Evolutionary conservation across 2,113 vertebrate species (phyloP), one percentile per base, ranked within the genome.

Genomic region (Ibidorhyncha struthersii): DNA sequence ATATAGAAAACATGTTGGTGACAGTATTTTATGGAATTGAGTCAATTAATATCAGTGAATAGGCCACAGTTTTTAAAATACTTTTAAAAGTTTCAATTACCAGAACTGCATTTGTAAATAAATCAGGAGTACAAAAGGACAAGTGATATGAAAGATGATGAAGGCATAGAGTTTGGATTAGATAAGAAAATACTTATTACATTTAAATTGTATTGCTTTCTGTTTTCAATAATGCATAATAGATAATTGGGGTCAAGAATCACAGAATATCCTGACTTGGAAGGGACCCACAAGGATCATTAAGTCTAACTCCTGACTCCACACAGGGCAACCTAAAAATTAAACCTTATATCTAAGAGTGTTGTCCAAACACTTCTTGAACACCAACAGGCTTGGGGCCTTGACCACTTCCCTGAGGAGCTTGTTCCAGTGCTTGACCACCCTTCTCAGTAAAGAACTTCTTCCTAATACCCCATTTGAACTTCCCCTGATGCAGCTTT

Each of bases 181-280:
- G 16, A 41, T 8, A 82, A 71, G 73, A 91, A 89, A 85, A 0
- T 47, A 47, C 86, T 91, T 90, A 53, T 74, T 71, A 36, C 36
- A 47, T 7, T 67, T 61, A 95, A 81, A 73, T 62, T 41, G 18
- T 55, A 83, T 85, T 94, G 36, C 22, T 85, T 85, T 96, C 92
- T 89, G 55, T 91, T 97, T 96, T 96, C 90, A 92, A 19, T 78
- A 90, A 29, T 27, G 14, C 5, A 1, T 55, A 66, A 38, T 19
- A 88, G 52, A 78, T 78, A 65, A 78, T 41, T 90, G 32, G 19
- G 29, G 26, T 50, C 55, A 65, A 38, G 18, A 62, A 56, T 52
- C 45, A 66, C 52, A 72, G 52, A 80, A 36, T 15, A 63, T 30
- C 20, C 58, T 77, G 62, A 26, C 18, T 53, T 67, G 26, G 30